Evolutionary conservation across 2,797 vertebrate species (phyloP).

Genomic region (Onychomys leucogaster): DNA sequence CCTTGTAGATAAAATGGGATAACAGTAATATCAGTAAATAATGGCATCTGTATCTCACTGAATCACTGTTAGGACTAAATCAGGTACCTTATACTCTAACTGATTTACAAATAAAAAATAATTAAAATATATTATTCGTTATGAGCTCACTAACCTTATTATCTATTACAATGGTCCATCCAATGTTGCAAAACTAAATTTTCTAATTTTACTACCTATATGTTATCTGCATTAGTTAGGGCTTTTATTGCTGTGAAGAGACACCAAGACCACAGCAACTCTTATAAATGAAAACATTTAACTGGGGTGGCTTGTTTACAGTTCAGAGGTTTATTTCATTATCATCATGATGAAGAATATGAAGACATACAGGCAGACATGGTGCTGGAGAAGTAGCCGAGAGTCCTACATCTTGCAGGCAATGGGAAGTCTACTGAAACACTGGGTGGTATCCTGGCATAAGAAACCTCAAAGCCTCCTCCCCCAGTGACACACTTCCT

Average conservation of each 20-base stretch:
- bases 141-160: not conserved
- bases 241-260: not conserved
- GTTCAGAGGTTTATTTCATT: not conserved
- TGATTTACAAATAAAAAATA: conserved; percentile 25
- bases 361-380: not conserved
- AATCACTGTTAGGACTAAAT: conserved; percentile 1
- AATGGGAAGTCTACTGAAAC: not conserved
- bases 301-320: not conserved
- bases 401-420: not conserved
- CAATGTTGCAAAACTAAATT: not conserved
- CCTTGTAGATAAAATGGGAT: not conserved
- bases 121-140: not conserved
- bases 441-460: not conserved
- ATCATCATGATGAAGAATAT: not conserved
- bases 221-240: not conserved
- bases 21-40: not conserved
- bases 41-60: not conserved
- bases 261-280: not conserved
- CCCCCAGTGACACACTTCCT: not conserved
- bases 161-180: not conserved
- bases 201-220: not conserved
- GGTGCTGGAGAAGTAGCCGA: not conserved
- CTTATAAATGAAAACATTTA: not conserved
- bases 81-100: not conserved
- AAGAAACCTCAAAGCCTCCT: not conserved